Evolutionary conservation across 2,113 vertebrate species (phyloP).

Genomic region (Phalacrocorax aristotelis): DNA sequence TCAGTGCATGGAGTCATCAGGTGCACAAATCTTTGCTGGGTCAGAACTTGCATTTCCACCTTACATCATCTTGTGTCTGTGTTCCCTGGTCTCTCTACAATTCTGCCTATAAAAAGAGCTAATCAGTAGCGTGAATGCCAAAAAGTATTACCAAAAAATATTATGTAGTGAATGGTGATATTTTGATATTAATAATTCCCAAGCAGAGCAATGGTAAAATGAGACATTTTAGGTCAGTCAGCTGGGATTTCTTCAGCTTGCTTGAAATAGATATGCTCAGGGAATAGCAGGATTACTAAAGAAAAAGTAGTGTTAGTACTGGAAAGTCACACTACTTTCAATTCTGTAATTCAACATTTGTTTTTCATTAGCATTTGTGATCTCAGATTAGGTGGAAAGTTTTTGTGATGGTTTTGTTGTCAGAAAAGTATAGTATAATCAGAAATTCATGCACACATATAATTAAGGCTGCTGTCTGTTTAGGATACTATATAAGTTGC

Average conservation of each 20-base stretch:
- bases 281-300: not conserved
- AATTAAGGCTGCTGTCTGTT: not conserved
- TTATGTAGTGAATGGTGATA: not conserved
- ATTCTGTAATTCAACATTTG: not conserved
- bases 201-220: not conserved
- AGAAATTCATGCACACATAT: not conserved
- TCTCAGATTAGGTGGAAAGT: not conserved
- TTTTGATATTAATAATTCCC: not conserved
- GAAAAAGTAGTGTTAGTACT: not conserved
- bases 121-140: not conserved
- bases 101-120: not conserved
- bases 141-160: not conserved
- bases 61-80: not conserved
- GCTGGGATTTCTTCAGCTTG: not conserved
- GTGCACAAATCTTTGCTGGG: not conserved
- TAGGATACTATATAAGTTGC: not conserved
- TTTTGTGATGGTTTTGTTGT: not conserved
- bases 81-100: not conserved
- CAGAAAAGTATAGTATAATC: not conserved
- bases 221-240: not conserved
- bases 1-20: not conserved
- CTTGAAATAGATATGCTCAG: not conserved
- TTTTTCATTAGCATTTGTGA: not conserved
- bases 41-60: not conserved
- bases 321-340: not conserved